phyloP scores from a whole-genome alignment of 2,888 invertebrate genomes.

The Leptinotarsa haldemani region DNA sequence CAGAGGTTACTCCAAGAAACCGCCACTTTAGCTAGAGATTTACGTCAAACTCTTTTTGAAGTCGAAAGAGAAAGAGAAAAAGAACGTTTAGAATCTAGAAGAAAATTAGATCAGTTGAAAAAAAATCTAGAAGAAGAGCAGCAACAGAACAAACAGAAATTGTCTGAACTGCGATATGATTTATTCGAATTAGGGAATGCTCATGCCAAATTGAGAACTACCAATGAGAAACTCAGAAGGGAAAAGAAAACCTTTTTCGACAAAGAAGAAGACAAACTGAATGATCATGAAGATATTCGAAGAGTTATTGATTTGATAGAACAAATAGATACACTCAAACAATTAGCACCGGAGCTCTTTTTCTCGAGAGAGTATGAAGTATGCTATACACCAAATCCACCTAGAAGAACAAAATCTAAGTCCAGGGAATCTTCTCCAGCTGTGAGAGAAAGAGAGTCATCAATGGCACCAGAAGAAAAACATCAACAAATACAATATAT shows the following conservation, averaged over 20 bases:
- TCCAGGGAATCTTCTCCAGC: conserved; percentile 80
- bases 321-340: conserved; percentile 80
- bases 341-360: conserved; percentile 79
- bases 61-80: conserved; percentile 91
- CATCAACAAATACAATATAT: conserved; percentile 64
- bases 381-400: conserved; percentile 76
- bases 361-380: conserved; percentile 67
- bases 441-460: conserved; percentile 67
- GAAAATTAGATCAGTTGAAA: conserved; percentile 86
- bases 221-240: conserved; percentile 88
- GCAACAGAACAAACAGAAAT: conserved; percentile 88
- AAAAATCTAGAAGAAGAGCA: conserved; percentile 89
- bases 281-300: conserved; percentile 77
- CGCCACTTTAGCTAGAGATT: conserved; percentile 87
- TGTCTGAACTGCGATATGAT: conserved; percentile 86
- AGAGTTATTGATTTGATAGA: conserved; percentile 80
- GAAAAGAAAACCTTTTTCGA: conserved; percentile 90
- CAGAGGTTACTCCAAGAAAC: conserved; percentile 91
- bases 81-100: conserved; percentile 86
- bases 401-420: conserved; percentile 76
- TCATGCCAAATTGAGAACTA: conserved; percentile 89
- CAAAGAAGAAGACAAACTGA: conserved; percentile 67
- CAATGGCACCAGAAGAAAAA: conserved; percentile 63
- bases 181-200: conserved; percentile 89
- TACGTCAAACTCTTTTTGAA: conserved; percentile 88